Evolutionary conservation across 2,113 vertebrate genomes (phyloP), one percentile per base, ranked within the genome.

Genomic region (Oncorhynchus tshawytscha): DNA sequence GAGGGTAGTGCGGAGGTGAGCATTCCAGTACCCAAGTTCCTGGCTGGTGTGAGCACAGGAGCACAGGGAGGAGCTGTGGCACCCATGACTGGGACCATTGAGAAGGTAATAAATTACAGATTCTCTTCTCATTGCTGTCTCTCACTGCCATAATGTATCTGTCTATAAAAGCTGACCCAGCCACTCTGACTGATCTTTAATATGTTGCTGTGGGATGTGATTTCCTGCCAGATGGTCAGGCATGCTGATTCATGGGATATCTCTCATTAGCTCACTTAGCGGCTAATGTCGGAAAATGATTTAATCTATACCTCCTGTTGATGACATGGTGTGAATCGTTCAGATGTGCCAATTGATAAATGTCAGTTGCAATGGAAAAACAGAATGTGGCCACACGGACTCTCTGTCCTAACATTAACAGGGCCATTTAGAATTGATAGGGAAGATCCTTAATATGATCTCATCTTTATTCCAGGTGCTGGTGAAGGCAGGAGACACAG

Each of bases 61-160:
- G 72, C 83, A 13, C 95, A 93, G 31, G 92, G 94, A 0, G 94
- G 94, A 15, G 89, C 96, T 0, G 76, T 96, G 60, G 98, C 98
- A 0, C 98, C 97, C 48, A 99, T 99, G 97, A 96, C 97, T 0
- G 98, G 98, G 81, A 99, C 97, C 39, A 94, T 99, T 72, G 98
- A 99, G 89, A 99, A 99, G 97, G 97, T 98, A 91, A 86, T 54
- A 54, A 18, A 54, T 54, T 18, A 18, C 16, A 3, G 3, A 62
- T 11, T 8, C 18, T 62, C 29, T 22, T n/a, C 20, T 20, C 20
- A 2, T 3, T 60, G 18, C 20, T 22, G 5, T 60, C 59, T 60
- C 12, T 24, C 64, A 24, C 64, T 11, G 2, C 4, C 64, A 27
- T 13, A 13, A 24, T 27, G 13, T 3, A 11, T 29, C 25, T 66